Evolutionary conservation across 1,140 invertebrate genomes (phyloP), one percentile per base, ranked within the genome.

Genomic region (Bombus breviceps): DNA sequence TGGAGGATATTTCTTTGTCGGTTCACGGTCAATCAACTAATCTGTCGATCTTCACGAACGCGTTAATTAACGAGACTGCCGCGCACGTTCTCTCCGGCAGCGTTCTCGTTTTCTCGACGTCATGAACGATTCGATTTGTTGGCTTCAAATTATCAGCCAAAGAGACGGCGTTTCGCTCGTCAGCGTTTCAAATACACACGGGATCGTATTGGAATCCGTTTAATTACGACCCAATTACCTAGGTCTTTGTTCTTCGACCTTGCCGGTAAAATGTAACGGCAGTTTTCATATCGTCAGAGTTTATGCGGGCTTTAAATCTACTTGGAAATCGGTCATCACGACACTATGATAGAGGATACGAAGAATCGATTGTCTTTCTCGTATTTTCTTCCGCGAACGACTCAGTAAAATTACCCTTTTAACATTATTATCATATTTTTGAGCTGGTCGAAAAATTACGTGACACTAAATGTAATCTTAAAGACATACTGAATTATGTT

Each of bases 41-140:
- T 77, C 75, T 22, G 75, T 77, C 75, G 75, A 77, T 77, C 75
- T 62, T 41, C 75, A 62, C 41, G 57, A 77, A 77, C 53, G 75
- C 75, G 75, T 78, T 78, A 78, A 78, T 78, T 78, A 78, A 59
- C 37, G 75, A 32, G 37, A 37, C 34, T 28, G 37, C 25, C 37
- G 28, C 6, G 57, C 75, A 4, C 57, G 53, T 39, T 41, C 53
- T 32, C 34, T 73, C 59, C 74, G 25, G 28, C 74, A 28, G 13
- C 25, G 28, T 39, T 53, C 73, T 75, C 73, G 32, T 34, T 41
- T 78, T 41, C 75, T 32, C 57, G 37, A 1, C 71, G 3, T 15
- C 15, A 15, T 15, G n/a, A 22, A 37, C 73, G 47, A 76, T 53
- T 59, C 74, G 74, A 57, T 76, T 59, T 37, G 53, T 37, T n/a